Conservation (phyloP, 1,140 invertebrate genomes). For the Drosophila pandora region DNA sequence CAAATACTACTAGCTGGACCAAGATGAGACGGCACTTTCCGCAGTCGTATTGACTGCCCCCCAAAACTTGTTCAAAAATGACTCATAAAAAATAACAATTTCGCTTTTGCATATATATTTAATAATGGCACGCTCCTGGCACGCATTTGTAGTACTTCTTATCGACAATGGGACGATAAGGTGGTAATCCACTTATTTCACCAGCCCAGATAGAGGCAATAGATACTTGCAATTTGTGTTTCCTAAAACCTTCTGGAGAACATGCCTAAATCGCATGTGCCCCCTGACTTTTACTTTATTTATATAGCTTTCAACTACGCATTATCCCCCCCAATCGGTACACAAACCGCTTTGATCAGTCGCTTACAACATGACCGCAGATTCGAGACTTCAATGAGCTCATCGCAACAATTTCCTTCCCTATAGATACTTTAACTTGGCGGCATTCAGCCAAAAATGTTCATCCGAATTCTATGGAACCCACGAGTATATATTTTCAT, state of each 20-base stretch:
- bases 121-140: constrained; percentile 39
- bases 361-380: constrained; percentile 60
- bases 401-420: constrained; percentile 40
- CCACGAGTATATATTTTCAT: constrained; percentile 30
- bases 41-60: constrained; percentile 5
- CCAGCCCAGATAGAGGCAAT: constrained; percentile 7
- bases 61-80: constrained; percentile 25
- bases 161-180: constrained; percentile 35
- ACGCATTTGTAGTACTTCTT: constrained; percentile 15
- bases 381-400: constrained; percentile 51
- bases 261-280: constrained; percentile 50
- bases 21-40: constrained; percentile 44
- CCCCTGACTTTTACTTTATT: constrained; percentile 12
- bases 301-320: constrained; percentile 46
- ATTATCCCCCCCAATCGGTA: constrained; percentile 25
- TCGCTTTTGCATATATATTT: constrained; percentile 3
- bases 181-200: constrained; percentile 18
- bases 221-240: constrained; percentile 10
- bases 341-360: constrained; percentile 48
- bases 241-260: neutral
- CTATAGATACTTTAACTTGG: constrained; percentile 17
- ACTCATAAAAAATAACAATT: constrained; percentile 30
- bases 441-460: constrained; percentile 20
- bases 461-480: constrained; percentile 35
- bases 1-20: constrained; percentile 60